Evolutionary conservation across 2,113 vertebrate genomes (phyloP).

Genomic region (Xiphophorus hellerii): DNA sequence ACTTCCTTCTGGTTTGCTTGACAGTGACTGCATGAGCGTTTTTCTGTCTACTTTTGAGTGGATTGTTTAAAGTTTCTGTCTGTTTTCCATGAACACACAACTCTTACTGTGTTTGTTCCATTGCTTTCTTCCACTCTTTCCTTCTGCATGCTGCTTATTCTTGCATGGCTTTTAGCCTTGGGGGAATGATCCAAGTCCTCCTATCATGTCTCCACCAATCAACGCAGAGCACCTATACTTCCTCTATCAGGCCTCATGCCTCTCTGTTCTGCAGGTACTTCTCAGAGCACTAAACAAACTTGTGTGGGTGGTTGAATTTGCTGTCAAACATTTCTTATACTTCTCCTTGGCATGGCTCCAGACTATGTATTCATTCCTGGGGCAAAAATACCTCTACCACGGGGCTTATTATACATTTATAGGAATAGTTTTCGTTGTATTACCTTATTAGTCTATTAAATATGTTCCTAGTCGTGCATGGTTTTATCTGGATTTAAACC

Average conservation of each 20-base stretch:
- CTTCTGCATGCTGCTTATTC: conserved; percentile 67
- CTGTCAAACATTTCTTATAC: conserved; percentile 26
- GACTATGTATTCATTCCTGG: neutral
- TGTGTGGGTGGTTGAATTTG: conserved; percentile 39
- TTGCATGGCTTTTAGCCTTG: conserved; percentile 78
- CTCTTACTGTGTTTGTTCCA: conserved; percentile 6
- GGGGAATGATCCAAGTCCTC: conserved; percentile 75
- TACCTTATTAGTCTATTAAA: neutral
- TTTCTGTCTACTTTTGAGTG: conserved; percentile 8
- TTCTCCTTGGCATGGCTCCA: neutral
- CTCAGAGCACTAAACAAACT: conserved; percentile 14
- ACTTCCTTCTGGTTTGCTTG: neutral
- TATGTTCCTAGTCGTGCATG: neutral
- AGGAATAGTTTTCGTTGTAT: neutral
- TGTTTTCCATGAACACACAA: conserved; percentile 13
- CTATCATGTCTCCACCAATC: conserved; percentile 80
- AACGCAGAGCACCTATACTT: conserved; percentile 83
- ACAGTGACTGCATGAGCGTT: neutral
- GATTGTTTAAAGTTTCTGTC: neutral
- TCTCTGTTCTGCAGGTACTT: conserved; percentile 73
- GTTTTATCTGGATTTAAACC: no score
- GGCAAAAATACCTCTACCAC: neutral
- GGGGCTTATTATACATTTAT: neutral
- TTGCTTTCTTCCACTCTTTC: conserved; percentile 21
- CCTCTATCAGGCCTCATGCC: conserved; percentile 80